Evolutionary conservation across 1,140 invertebrate species (phyloP), one percentile per base, ranked within the genome.

Genomic region (Nylanderia fulva): DNA sequence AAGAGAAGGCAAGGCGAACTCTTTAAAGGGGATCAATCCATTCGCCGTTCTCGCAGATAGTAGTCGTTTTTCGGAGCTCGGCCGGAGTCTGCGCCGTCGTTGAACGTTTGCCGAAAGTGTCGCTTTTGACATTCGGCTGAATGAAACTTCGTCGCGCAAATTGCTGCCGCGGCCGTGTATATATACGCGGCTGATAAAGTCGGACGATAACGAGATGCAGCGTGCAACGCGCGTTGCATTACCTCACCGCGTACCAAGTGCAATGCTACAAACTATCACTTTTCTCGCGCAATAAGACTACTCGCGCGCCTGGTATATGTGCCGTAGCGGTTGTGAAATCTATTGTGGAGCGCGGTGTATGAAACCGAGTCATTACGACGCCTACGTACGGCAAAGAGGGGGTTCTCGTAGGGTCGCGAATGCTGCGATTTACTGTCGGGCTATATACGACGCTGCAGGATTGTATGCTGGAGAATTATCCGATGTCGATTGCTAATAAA

Each of bases 331-430:
- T 80, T 80, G 77, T 42, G 77, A 80, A 80, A 80, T 39, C 64
- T 71, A 80, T 80, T 80, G 77, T 80, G 64, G 64, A 80, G 64
- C 64, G 21, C 21, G 42, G 18, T 71, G 27, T 79, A 84, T 63
- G 76, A 58, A 21, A 68, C 60, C 72, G 83, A 90, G 88, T 88
- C 76, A 69, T 86, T 83, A 80, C 66, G 33, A 80, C 85, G 83
- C 83, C 86, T 80, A 88, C 76, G 76, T 87, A 33, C 61, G 29
- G 33, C 13, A 27, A 0, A n/a, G 24, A n/a, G 74, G 21, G 36
- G 9, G 36, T 39, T 39, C 48, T 42, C 29, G 15, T 18, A n/a
- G 33, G 52, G 64, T 54, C 45, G 27, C 74, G 45, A 36, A n/a
- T 21, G 42, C 45, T 54, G 63, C 76, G 63, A 80, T 80, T 80